Evolutionary conservation across 2,888 invertebrate genomes (phyloP).

Genomic region (Tipula unca): DNA sequence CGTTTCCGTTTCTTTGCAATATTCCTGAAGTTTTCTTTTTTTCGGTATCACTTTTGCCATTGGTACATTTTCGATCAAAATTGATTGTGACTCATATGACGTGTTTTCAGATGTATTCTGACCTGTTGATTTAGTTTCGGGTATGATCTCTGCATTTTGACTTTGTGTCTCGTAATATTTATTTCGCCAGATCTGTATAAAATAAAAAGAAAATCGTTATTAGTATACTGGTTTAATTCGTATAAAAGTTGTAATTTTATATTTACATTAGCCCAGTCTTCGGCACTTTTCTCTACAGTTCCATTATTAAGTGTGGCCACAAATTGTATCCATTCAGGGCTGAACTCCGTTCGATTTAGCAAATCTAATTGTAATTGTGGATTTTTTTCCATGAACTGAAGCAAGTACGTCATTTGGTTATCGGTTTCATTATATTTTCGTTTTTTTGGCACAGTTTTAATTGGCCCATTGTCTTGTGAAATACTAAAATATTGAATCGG

Average conservation of each 20-base stretch:
- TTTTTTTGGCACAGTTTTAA: background rate
- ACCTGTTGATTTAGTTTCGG: background rate
- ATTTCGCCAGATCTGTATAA: background rate
- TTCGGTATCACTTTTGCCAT: background rate
- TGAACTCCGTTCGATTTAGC: background rate
- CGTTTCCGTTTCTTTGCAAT: background rate
- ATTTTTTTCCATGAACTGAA: background rate
- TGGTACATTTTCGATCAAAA: background rate
- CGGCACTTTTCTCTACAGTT: background rate
- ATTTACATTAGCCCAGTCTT: background rate
- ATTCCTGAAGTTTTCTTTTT: background rate
- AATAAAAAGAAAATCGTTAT: background rate
- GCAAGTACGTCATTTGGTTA: background rate
- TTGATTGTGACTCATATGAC: background rate
- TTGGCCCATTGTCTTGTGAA: background rate
- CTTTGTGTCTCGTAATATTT: background rate
- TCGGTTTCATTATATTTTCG: background rate
- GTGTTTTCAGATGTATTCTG: background rate
- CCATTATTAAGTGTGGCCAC: background rate
- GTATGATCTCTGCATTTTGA: background rate
- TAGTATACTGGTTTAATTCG: background rate
- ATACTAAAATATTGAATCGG: background rate
- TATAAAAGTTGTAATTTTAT: background rate
- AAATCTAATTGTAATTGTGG: background rate
- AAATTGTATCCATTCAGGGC: background rate